Evolutionary conservation across 2,888 invertebrate species (phyloP).

Genomic region (Dolichopus griseipennis): DNA sequence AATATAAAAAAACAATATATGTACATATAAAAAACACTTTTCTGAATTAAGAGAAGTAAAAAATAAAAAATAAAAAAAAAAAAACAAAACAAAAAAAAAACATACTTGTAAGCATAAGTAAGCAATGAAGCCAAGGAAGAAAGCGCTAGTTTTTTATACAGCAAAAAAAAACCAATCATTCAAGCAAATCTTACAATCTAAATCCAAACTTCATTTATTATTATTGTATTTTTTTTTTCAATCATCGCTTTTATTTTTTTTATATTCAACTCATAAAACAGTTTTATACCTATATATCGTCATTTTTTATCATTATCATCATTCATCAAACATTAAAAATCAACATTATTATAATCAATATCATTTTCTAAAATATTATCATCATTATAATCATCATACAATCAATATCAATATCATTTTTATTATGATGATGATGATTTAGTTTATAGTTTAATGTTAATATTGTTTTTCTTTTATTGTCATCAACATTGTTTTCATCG

Average conservation of each 20-base stretch:
- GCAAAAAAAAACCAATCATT: background rate
- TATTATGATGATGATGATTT: too few species aligned
- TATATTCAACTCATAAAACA: background rate
- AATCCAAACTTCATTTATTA: background rate
- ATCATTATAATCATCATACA: too few species aligned
- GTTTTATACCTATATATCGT: background rate
- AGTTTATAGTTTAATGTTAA: too few species aligned
- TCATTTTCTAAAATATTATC: too few species aligned
- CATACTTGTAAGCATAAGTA: background rate
- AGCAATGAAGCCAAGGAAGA: too few species aligned
- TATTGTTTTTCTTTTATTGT: too few species aligned
- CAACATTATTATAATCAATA: too few species aligned
- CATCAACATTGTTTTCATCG: too few species aligned
- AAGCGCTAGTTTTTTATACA: too few species aligned
- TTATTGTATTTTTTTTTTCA: background rate
- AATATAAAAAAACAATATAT: background rate
- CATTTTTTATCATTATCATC: too few species aligned
- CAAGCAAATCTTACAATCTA: background rate
- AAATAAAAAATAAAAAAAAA: background rate
- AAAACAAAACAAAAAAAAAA: background rate
- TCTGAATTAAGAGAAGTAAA: background rate
- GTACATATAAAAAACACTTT: background rate
- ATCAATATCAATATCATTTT: too few species aligned
- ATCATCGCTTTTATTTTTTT: background rate
- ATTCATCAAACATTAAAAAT: too few species aligned